These are phyloP conservation scores for Heliconius hewitsoni DNA, from an alignment of 1,140 invertebrate species.

Conservation along the genomic window DNA sequence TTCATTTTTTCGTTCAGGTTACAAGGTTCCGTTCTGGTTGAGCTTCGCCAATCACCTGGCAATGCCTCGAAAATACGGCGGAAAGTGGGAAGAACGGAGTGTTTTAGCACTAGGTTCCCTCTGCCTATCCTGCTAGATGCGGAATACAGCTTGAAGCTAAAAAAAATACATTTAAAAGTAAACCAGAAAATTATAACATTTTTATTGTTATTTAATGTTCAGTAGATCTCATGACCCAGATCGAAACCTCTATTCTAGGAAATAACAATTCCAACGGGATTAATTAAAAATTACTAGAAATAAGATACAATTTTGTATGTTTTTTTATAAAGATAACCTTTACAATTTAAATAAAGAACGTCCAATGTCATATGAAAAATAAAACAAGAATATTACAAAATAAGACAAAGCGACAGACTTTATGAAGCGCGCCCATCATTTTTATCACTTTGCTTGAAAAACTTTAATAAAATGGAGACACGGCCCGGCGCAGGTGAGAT, in stretches of 20 bases:
- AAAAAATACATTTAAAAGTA: too few relatives aligned
- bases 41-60: too few relatives aligned
- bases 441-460: conserved; percentile 70
- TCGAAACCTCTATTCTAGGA: background rate
- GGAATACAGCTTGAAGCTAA: too few relatives aligned
- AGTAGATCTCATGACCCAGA: background rate
- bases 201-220: background rate
- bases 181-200: background rate
- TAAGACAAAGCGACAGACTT: conserved; percentile 58
- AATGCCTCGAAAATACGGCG: too few relatives aligned
- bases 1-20: too few relatives aligned
- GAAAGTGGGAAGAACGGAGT: too few relatives aligned
- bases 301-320: background rate
- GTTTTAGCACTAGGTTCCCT: too few relatives aligned
- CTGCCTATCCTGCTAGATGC: too few relatives aligned
- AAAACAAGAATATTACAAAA: conserved; percentile 45
- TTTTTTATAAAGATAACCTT: conserved; percentile 23
- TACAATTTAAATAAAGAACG: conserved; percentile 25
- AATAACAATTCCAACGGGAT: background rate
- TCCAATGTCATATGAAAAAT: conserved; percentile 28
- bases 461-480: conserved; percentile 74
- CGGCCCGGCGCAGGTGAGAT: conserved; percentile 54
- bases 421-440: conserved; percentile 63
- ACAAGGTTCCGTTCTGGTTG: too few relatives aligned
- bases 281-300: background rate